Percentiles rank a stretch among this genome's conserved stretches.
phyloP scores from a whole-genome alignment of 2,113 vertebrate genomes.

The Phyllostomus hastatus region DNA sequence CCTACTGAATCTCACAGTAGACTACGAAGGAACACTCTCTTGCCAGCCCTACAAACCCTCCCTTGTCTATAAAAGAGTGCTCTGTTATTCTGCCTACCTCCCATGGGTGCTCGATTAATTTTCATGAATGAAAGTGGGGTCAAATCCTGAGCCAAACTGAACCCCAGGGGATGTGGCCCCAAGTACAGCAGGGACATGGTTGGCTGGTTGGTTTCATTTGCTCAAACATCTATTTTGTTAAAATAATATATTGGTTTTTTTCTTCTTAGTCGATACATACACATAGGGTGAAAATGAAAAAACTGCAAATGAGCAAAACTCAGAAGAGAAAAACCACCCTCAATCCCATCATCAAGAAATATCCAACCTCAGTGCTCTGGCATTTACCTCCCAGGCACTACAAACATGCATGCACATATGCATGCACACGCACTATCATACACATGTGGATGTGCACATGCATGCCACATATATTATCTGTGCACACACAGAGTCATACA shows the following conservation, averaged over 20 bases:
- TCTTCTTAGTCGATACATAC: neutral
- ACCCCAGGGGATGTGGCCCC: neutral
- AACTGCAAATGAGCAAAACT: neutral
- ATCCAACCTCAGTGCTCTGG: neutral
- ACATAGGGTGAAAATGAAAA: neutral
- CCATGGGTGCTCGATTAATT: neutral
- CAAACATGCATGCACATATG: neutral
- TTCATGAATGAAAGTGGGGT: neutral
- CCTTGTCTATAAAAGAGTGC: too few species aligned
- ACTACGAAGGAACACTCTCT: too few species aligned
- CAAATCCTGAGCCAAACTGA: neutral
- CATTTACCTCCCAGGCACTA: neutral
- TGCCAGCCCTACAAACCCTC: too few species aligned
- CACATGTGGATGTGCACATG: neutral
- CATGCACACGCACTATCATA: too few species aligned
- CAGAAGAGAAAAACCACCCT: neutral
- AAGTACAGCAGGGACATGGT: neutral
- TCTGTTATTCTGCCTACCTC: neutral
- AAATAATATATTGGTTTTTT: neutral
- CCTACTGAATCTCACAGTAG: too few species aligned
- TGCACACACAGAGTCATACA: too few species aligned
- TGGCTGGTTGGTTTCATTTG: neutral
- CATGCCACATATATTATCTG: fast-evolving
- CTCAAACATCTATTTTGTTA: neutral
- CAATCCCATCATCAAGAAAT: neutral